Base-by-base conservation (phyloP, 1,140 invertebrate genomes). In the Drosophila burlai region DNA sequence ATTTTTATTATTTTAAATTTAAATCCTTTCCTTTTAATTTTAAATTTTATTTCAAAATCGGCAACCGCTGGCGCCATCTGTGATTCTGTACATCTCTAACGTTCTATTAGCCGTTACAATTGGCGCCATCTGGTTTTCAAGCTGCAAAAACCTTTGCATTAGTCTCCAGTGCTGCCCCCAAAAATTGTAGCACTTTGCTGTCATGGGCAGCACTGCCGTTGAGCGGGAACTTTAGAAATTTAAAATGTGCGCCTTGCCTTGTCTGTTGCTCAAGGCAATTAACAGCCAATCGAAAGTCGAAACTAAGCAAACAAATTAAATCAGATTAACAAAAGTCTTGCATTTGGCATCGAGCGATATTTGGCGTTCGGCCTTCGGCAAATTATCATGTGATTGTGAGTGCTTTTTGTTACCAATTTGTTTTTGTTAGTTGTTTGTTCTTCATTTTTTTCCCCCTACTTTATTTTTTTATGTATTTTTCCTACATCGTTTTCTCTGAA, bases 381-480 rank as follows among this genome's bases (percentile, higher is more conserved):
- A 83, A 83, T 83, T 83, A 83, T 79, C 80, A 83, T 79, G 68
- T 79, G 47, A 66, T 79, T 83, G 76, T 63, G 80, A 83, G 55
- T 62, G 69, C 58, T 75, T 72, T 81, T 72, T 73, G 65, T 71
- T 64, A 67, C 31, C 26, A 54, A 26, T 62, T 64, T 43, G 52
- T 76, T 31, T 31, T 21, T 54, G 55, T 55, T 47, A 34, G 29
- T 60, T 64, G 58, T 60, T 45, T 61, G 38, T 66, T 80, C 38
- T 64, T 38, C 36, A 42, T 38, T 59, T 63, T 24, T 31, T n/a
- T 21, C 54, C 16, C 26, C 3, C 7, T 24, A 1, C 15, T 47
- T 46, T 6, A 24, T 18, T 18, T 21, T 24, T 21, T 4, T 24
- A 29, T n/a, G 49, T 63, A 21, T 63, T 63, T 26, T 42, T 42